A percentile compares a stretch with the other conserved stretches of the same genome.
These are phyloP conservation scores for Hippopotamyrus pictus DNA, from an alignment of 2,797 vertebrate species.

Conservation along the genomic window DNA sequence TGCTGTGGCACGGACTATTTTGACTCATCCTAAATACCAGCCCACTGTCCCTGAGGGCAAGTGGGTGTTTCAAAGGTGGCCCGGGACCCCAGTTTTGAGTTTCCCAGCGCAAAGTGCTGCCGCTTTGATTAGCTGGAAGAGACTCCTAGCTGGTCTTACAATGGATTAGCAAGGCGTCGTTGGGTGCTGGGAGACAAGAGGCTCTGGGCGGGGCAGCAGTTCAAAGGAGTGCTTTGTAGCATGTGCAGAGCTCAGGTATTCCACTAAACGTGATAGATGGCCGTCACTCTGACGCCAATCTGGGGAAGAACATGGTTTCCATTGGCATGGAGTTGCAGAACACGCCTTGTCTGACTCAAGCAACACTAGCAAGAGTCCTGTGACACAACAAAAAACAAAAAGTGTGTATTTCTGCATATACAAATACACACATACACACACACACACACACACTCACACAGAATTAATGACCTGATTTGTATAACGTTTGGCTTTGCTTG, in stretches of 20 bases:
- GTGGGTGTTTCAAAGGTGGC: slow-evolving; percentile 56
- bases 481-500: neutral
- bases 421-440: neutral
- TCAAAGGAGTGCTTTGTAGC: slow-evolving; percentile 62
- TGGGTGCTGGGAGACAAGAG: slow-evolving; percentile 38
- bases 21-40: slow-evolving; percentile 61
- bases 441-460: neutral
- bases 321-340: neutral
- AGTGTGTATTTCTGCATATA: neutral
- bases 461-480: neutral
- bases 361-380: neutral
- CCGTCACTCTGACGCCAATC: slow-evolving; percentile 42
- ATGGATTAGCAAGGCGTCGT: slow-evolving; percentile 64
- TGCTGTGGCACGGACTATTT: slow-evolving; percentile 53
- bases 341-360: neutral
- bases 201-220: slow-evolving; percentile 59
- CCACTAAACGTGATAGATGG: slow-evolving; percentile 50
- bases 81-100: slow-evolving; percentile 52
- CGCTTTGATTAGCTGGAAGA: slow-evolving; percentile 56
- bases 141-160: slow-evolving; percentile 43
- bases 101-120: slow-evolving; percentile 47
- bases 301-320: neutral
- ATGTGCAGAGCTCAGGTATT: slow-evolving; percentile 54
- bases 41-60: slow-evolving; percentile 52
- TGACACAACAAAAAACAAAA: neutral